These are phyloP conservation scores for Tachysurus vachellii DNA, from an alignment of 2,113 vertebrate species.

Conservation along the genomic window DNA sequence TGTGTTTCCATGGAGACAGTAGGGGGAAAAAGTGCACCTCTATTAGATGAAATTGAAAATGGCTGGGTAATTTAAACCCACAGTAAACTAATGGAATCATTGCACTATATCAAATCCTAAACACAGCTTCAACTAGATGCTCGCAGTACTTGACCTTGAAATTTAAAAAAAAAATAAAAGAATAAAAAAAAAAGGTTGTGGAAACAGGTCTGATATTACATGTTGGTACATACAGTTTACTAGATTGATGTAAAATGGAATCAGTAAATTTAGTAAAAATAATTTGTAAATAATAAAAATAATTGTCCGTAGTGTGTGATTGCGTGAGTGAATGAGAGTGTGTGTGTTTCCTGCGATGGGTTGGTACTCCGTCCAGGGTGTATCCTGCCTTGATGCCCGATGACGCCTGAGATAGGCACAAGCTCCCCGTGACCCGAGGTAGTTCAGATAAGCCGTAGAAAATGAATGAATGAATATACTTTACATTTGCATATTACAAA, in stretches of 20 bases:
- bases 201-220: background rate
- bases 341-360: no score
- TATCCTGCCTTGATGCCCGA: no score
- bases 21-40: background rate
- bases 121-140: slow-evolving; percentile 9
- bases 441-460: no score
- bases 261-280: background rate
- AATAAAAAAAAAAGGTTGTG: no score
- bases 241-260: background rate
- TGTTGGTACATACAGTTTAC: background rate
- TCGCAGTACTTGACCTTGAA: background rate
- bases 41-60: slow-evolving; percentile 35
- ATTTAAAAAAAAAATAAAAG: background rate
- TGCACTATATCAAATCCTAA: slow-evolving; percentile 11
- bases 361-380: no score
- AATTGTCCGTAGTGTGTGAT: no score
- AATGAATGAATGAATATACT: no score
- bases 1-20: slow-evolving; percentile 45
- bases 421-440: no score
- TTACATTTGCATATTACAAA: background rate
- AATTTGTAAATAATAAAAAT: no score
- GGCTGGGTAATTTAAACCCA: slow-evolving; percentile 33
- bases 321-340: no score
- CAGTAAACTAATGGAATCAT: slow-evolving; percentile 39
- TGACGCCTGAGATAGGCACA: no score